These are phyloP conservation scores for Byasa hedistus DNA, from an alignment of 2,888 invertebrate species.

Conservation along the genomic window DNA sequence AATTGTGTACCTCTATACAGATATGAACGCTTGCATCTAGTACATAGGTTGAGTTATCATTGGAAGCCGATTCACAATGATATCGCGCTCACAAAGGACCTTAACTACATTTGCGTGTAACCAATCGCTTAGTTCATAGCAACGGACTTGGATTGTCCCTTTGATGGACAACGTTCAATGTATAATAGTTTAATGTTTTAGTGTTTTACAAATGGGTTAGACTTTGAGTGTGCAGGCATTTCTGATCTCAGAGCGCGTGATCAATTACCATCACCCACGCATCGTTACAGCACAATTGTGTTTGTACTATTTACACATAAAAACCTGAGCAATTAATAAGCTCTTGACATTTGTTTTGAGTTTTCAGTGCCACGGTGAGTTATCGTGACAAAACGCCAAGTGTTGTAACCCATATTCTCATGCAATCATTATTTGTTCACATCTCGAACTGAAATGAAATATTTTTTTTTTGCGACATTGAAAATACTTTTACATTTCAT, in stretches of 20 bases:
- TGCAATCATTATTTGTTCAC: too few species aligned
- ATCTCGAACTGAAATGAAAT: too few species aligned
- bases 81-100: neutral
- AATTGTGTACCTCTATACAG: neutral
- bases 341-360: slow-evolving; percentile 14
- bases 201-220: neutral
- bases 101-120: neutral
- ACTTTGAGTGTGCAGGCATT: neutral
- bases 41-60: slow-evolving; percentile 7
- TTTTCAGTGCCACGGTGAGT: slow-evolving; percentile 5
- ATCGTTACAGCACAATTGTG: slow-evolving; percentile 1
- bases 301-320: slow-evolving; percentile 9
- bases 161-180: neutral
- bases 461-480: too few species aligned
- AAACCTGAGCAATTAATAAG: slow-evolving; percentile 16
- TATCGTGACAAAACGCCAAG: slow-evolving; percentile 8
- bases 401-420: slow-evolving; percentile 1
- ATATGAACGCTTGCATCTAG: neutral
- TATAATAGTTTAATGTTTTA: neutral
- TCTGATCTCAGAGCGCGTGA: neutral
- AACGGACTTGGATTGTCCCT: neutral
- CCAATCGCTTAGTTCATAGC: neutral
- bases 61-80: slow-evolving; percentile 2
- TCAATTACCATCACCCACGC: slow-evolving; percentile 10
- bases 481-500: too few species aligned